These are phyloP conservation scores for Ginglymostoma cirratum DNA, from an alignment of 2,113 vertebrate genomes.

Conservation along the genomic window DNA sequence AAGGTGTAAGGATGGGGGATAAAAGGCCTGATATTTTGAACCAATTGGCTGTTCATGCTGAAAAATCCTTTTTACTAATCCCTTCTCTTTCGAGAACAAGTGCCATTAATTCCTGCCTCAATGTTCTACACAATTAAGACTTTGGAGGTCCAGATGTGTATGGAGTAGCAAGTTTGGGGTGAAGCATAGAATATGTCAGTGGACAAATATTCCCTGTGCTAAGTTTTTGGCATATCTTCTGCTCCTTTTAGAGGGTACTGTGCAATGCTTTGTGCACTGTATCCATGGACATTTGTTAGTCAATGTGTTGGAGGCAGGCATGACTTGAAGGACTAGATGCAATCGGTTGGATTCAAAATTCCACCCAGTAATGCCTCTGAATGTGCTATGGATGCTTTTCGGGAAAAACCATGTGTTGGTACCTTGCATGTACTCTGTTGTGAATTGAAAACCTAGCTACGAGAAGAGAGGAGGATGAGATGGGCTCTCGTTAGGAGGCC, in stretches of 20 bases:
- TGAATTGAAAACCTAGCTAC: neutral
- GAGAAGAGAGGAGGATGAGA: too few species aligned
- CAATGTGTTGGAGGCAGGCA: neutral
- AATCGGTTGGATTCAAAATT: neutral
- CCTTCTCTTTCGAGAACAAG: neutral
- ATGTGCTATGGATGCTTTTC: neutral
- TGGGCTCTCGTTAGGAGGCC: too few species aligned
- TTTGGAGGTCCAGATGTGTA: neutral
- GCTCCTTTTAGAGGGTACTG: neutral
- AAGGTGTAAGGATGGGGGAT: neutral
- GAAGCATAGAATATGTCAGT: neutral
- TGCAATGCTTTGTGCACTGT: neutral
- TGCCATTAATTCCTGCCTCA: neutral
- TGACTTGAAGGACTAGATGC: neutral
- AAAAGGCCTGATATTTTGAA: neutral
- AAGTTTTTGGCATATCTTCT: neutral
- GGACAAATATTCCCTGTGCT: neutral
- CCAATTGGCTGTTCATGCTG: neutral
- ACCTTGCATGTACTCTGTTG: neutral
- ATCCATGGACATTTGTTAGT: neutral
- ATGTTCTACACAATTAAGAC: neutral
- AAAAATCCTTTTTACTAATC: neutral
- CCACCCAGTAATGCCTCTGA: neutral
- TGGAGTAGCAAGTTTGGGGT: neutral
- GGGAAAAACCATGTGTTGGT: neutral